Evolutionary conservation across 2,888 invertebrate genomes (phyloP).

Genomic region (Dicranocentrus wangi): DNA sequence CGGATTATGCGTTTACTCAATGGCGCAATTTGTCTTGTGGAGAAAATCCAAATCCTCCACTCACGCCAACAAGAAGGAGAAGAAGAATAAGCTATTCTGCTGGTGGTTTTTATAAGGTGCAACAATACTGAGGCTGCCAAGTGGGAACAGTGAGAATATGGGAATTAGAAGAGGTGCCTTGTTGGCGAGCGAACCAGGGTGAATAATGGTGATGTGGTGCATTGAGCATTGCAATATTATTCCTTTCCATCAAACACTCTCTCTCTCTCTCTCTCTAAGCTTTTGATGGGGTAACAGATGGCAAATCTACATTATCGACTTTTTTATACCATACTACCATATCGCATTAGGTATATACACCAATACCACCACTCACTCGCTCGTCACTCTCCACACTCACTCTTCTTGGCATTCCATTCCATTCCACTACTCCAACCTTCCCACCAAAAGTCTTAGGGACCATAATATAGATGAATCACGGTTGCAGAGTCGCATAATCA

Average conservation of each 20-base stretch:
- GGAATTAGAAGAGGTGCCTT: too few relatives aligned
- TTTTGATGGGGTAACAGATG: constrained; percentile 62
- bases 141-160: too few relatives aligned
- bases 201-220: neutral
- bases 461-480: too few relatives aligned
- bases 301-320: constrained; percentile 57
- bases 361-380: neutral
- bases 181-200: too few relatives aligned
- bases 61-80: constrained; percentile 34
- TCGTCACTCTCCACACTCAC: constrained; percentile 10
- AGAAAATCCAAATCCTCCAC: constrained; percentile 42
- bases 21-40: constrained; percentile 52
- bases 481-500: constrained; percentile 11
- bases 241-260: constrained; percentile 39
- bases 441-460: too few relatives aligned
- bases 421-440: too few relatives aligned
- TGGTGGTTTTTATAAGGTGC: neutral
- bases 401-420: constrained; percentile 7
- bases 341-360: constrained; percentile 16
- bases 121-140: too few relatives aligned
- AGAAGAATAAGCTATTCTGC: too few relatives aligned
- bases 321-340: too few relatives aligned
- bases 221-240: constrained; percentile 45
- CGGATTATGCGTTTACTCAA: constrained; percentile 37
- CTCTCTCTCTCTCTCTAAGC: too few relatives aligned